phyloP scores from a whole-genome alignment of 2,797 vertebrate genomes.

The Gallinago stenura region DNA sequence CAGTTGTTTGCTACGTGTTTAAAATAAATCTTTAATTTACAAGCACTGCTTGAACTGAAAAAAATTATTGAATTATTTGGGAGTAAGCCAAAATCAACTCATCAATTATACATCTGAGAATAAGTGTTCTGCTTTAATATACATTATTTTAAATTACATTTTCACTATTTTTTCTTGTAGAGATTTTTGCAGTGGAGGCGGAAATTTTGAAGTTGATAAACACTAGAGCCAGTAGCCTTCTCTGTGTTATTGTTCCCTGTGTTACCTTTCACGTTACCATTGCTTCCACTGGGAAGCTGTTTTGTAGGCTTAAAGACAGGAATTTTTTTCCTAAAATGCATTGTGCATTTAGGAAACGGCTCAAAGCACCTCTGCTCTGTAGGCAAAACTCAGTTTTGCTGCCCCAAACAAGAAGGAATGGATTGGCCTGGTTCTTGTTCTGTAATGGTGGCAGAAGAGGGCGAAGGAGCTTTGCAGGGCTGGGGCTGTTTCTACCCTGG shows the following conservation, averaged over 20 bases:
- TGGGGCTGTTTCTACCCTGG: background rate
- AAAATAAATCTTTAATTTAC: slow-evolving; percentile 17
- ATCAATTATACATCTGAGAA: background rate
- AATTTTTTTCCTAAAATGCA: background rate
- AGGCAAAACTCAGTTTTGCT: background rate
- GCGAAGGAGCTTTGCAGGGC: background rate
- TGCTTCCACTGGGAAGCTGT: background rate
- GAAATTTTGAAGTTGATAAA: background rate
- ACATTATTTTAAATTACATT: background rate
- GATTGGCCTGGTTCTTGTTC: background rate
- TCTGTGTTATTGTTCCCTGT: background rate
- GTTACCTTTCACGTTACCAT: background rate
- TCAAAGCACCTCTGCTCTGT: background rate
- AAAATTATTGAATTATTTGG: slow-evolving; percentile 3
- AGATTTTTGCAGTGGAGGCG: background rate
- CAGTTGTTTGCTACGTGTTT: background rate
- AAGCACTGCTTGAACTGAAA: slow-evolving; percentile 5
- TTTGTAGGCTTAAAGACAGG: background rate
- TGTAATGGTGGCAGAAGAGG: background rate
- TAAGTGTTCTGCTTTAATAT: background rate
- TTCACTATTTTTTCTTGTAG: background rate
- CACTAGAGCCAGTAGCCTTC: background rate
- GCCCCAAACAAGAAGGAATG: background rate
- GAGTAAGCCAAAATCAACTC: background rate
- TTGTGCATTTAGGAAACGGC: background rate